A percentile compares a stretch with the other conserved stretches of the same genome.
These are phyloP conservation scores for Ennomos fuscantarius DNA, from an alignment of 2,888 invertebrate species.

Conservation along the genomic window DNA sequence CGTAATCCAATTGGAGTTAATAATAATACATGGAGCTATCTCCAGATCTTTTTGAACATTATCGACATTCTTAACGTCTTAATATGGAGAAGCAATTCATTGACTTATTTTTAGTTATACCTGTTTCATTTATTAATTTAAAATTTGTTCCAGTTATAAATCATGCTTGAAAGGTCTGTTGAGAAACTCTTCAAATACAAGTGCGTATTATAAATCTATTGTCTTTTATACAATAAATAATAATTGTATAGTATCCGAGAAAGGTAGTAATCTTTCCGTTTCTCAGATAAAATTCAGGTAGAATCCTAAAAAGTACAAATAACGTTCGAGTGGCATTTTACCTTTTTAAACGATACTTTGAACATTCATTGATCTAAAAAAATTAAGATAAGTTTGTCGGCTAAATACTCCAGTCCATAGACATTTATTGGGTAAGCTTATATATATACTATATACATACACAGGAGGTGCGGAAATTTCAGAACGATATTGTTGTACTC, in stretches of 20 bases:
- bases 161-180: not conserved
- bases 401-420: too few species aligned
- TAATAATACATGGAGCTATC: conserved; percentile 20
- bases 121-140: too few species aligned
- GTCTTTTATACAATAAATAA: conserved; percentile 7
- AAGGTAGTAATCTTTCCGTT: not conserved
- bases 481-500: too few species aligned
- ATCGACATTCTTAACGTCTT: conserved; percentile 3
- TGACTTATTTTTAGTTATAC: conserved; percentile 6
- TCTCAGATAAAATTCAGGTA: conserved; percentile 18
- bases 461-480: too few species aligned
- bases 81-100: conserved; percentile 13
- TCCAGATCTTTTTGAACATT: conserved; percentile 3
- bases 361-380: too few species aligned
- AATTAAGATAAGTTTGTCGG: too few species aligned
- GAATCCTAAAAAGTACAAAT: too few species aligned
- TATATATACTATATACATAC: too few species aligned
- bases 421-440: too few species aligned
- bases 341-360: too few species aligned
- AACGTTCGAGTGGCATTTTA: too few species aligned
- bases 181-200: conserved; percentile 18
- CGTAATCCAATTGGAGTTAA: conserved; percentile 24
- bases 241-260: not conserved
- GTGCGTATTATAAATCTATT: conserved; percentile 16
- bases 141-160: not conserved